phyloP scores from a whole-genome alignment of 2,113 vertebrate species.

The Caracal caracal region DNA sequence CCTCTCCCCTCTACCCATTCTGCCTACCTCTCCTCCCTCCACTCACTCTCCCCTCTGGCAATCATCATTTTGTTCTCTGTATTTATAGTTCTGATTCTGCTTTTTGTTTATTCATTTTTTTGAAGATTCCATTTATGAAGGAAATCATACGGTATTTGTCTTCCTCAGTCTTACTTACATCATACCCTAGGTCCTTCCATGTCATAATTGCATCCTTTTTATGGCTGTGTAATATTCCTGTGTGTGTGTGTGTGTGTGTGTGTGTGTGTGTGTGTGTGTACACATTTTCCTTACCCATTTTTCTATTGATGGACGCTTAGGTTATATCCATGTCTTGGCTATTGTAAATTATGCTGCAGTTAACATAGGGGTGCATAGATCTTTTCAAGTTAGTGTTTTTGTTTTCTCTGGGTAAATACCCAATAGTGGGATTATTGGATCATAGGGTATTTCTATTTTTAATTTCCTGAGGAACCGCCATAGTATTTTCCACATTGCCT shows the following conservation, averaged over 20 bases:
- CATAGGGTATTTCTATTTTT: background rate
- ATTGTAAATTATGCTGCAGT: background rate
- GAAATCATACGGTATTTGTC: background rate
- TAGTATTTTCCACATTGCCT: background rate
- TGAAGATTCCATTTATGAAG: background rate
- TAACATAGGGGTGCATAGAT: background rate
- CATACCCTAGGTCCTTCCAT: background rate
- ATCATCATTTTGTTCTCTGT: background rate
- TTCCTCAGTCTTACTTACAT: background rate
- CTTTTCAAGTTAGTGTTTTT: background rate
- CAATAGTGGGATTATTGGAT: background rate
- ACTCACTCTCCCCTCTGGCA: background rate
- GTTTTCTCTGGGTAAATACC: background rate
- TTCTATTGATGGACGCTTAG: background rate
- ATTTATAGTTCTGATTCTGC: background rate
- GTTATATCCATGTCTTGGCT: background rate
- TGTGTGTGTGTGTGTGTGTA: background rate
- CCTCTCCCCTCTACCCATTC: background rate
- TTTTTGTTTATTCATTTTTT: background rate
- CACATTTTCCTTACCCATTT: background rate
- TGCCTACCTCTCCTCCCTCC: background rate
- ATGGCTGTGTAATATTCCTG: background rate
- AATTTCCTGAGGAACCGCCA: background rate
- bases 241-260: background rate
- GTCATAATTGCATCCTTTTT: background rate